Base-by-base conservation (phyloP, 92 coral and sea anemone species). In the Epizoanthus ramosus region DNA sequence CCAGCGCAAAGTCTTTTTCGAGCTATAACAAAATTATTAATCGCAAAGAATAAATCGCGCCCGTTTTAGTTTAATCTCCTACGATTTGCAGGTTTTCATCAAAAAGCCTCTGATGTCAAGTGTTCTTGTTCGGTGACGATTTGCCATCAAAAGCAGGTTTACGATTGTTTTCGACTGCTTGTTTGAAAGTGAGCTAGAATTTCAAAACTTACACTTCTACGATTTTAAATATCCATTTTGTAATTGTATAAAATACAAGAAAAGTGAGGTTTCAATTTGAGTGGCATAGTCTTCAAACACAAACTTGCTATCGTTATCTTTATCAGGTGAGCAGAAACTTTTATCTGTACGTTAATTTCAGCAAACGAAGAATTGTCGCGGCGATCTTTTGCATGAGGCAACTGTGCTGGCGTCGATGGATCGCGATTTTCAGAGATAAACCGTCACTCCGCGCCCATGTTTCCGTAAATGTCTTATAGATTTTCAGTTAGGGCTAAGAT, bases 41-140 rank as follows among this genome's bases (percentile, higher is more conserved):
- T 23, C 41, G 41, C 69, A 19, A 64, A 64, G 17, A 64, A 64
- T 37, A 69, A 39, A 69, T 39, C 31, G 74, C 74, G 57, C 74
- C 56, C 31, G 54, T 69, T 69, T 69, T 69, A 69, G 9, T 37
- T 69, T 69, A 33, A 68, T 33, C 73, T 37, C 73, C 73, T 10
- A 37, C 74, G 74, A 69, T 69, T 69, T 69, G 74, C 74, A 37
- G 3, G 74, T 69, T 69, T 39, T 69, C 54, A 17, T 28, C 56
- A 16, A 37, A 37, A n/a, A 35, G 74, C 74, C 56, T 69, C 74
- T 69, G 74, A 41, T 69, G 56, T 69, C 74, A 69, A 69, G 74
- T 39, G 74, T 69, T 69, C 56, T 39, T 69, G 56, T 69, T 41
- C 56, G 74, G 57, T 69, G 74, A 69, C 74, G 47, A 69, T 69